Evolutionary conservation across 2,113 vertebrate species (phyloP).

Genomic region (Synchiropus splendidus): DNA sequence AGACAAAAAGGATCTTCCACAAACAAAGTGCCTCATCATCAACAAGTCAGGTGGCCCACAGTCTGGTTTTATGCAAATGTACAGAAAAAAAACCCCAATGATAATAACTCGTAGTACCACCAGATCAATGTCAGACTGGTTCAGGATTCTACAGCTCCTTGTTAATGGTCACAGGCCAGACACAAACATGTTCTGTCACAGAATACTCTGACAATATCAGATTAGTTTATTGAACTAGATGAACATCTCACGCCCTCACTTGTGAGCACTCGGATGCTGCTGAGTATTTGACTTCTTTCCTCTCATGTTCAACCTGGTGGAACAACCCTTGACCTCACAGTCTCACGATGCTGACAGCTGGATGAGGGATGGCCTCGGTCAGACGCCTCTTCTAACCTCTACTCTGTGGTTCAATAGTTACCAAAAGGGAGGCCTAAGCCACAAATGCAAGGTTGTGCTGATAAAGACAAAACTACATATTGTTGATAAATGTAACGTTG

Average conservation of each 20-base stretch:
- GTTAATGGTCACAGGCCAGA: too few relatives aligned
- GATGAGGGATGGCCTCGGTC: slow-evolving; percentile 53
- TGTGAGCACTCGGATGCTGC: slow-evolving; percentile 31
- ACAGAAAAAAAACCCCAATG: too few relatives aligned
- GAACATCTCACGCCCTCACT: slow-evolving; percentile 9
- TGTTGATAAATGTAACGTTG: too few relatives aligned
- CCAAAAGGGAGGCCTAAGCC: slow-evolving; percentile 26
- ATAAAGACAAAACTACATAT: too few relatives aligned
- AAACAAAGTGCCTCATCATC: slow-evolving; percentile 40
- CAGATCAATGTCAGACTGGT: too few relatives aligned
- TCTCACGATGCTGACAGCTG: slow-evolving; percentile 48
- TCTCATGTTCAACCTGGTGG: slow-evolving; percentile 41
- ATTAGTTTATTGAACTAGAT: too few relatives aligned
- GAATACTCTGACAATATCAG: too few relatives aligned
- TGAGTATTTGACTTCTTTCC: slow-evolving; percentile 37
- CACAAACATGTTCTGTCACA: too few relatives aligned
- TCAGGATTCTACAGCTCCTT: too few relatives aligned
- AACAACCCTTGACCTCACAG: slow-evolving; percentile 48
- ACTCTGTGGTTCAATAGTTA: slow-evolving; percentile 34
- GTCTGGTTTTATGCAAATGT: too few relatives aligned
- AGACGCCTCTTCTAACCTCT: slow-evolving; percentile 51
- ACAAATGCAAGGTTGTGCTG: too few relatives aligned
- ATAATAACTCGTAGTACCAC: too few relatives aligned
- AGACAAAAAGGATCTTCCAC: slow-evolving; percentile 28
- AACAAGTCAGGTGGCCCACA: slow-evolving; percentile 26